These are phyloP conservation scores for Cyclargus thomasi DNA, from an alignment of 1,140 invertebrate genomes.

Conservation along the genomic window DNA sequence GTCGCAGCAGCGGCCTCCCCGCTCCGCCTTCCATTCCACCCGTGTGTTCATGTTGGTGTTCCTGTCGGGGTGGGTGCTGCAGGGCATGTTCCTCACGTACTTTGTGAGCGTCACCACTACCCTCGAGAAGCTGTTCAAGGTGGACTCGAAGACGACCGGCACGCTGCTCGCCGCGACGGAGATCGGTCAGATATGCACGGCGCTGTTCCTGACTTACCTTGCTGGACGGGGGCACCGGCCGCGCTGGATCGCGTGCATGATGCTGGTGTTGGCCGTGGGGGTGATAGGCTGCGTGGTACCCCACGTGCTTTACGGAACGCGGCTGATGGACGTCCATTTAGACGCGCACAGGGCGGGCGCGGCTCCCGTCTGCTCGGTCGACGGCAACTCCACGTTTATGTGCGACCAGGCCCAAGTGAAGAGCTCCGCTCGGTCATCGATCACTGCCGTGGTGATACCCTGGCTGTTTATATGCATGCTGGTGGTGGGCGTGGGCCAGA, in stretches of 20 bases:
- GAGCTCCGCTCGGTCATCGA: slow-evolving; percentile 79
- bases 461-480: slow-evolving; percentile 92
- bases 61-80: slow-evolving; percentile 91
- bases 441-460: slow-evolving; percentile 85
- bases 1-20: slow-evolving; percentile 32
- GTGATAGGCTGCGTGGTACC: slow-evolving; percentile 91
- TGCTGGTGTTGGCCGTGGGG: slow-evolving; percentile 91
- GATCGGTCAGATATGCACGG: slow-evolving; percentile 94
- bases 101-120: slow-evolving; percentile 97
- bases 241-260: slow-evolving; percentile 96
- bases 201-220: slow-evolving; percentile 93
- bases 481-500: slow-evolving; percentile 94
- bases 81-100: slow-evolving; percentile 96
- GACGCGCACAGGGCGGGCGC: slow-evolving; percentile 73
- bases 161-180: slow-evolving; percentile 95
- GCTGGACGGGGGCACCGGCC: slow-evolving; percentile 95
- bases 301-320: slow-evolving; percentile 86
- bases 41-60: slow-evolving; percentile 92
- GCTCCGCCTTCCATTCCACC: slow-evolving; percentile 85
- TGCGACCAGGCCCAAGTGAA: slow-evolving; percentile 58
- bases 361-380: slow-evolving; percentile 43
- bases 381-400: slow-evolving; percentile 39
- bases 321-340: slow-evolving; percentile 80
- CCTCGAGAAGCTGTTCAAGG: slow-evolving; percentile 96
- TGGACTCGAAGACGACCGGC: slow-evolving; percentile 95